A percentile compares a stretch with the other conserved stretches of the same genome.
phyloP scores from a whole-genome alignment of 2,113 vertebrate genomes.

The Chloropsis hardwickii region DNA sequence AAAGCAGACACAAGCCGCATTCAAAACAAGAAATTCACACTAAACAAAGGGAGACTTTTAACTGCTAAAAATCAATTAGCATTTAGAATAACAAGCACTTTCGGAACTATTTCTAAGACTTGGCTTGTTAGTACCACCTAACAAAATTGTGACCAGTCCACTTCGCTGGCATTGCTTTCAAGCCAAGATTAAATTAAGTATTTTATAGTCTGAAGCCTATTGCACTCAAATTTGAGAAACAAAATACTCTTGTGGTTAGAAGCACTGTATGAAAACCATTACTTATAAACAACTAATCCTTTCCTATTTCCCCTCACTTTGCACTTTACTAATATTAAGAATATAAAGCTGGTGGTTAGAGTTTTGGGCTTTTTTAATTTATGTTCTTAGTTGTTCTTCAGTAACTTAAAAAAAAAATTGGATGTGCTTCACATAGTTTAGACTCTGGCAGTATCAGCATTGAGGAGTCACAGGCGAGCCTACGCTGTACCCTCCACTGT shows the following conservation, averaged over 20 bases:
- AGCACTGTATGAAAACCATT: not conserved
- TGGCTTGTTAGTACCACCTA: not conserved
- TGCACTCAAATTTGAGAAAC: not conserved
- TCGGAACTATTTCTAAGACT: not conserved
- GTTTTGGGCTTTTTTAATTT: not conserved
- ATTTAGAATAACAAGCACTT: not conserved
- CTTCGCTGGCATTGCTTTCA: not conserved
- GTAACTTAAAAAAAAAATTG: not conserved
- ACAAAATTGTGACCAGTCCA: not conserved
- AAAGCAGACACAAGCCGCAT: not conserved
- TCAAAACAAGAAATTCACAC: slow-evolving; percentile 15
- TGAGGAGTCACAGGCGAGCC: not conserved
- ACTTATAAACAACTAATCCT: not conserved
- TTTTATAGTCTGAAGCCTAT: slow-evolving; percentile 1
- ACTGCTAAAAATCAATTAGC: slow-evolving; percentile 26
- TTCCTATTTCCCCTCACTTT: not conserved
- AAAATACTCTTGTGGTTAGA: not conserved
- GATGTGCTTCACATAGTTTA: not conserved
- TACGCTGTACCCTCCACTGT: fast-evolving
- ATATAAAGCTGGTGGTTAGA: not conserved
- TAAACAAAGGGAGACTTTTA: slow-evolving; percentile 31
- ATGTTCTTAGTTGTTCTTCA: not conserved
- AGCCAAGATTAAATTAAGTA: slow-evolving; percentile 22
- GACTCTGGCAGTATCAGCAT: not conserved
- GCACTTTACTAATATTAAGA: not conserved